These are phyloP conservation scores for Cryptus armator DNA, from an alignment of 2,888 invertebrate genomes.

Conservation along the genomic window DNA sequence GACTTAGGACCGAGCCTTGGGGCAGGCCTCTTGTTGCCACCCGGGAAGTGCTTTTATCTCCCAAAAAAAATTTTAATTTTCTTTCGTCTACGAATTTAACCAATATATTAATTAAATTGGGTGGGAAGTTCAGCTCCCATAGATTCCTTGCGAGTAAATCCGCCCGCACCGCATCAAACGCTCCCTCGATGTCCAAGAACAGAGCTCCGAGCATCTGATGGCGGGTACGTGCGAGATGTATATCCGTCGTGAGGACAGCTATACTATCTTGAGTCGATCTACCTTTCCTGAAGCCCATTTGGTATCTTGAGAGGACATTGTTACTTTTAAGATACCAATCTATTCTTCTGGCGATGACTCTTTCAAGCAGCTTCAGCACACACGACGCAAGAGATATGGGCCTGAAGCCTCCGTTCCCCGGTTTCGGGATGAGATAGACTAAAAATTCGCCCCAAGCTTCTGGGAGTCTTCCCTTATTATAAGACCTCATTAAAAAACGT, in stretches of 20 bases:
- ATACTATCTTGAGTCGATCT: constrained; percentile 38
- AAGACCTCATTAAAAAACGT: background rate
- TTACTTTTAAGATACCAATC: constrained; percentile 23
- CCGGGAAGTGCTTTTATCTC: background rate
- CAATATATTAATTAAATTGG: background rate
- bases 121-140: constrained; percentile 2
- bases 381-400: constrained; percentile 33
- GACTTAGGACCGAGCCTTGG: no score
- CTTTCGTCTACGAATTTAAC: background rate
- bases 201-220: constrained; percentile 2
- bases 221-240: background rate
- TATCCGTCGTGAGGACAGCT: constrained; percentile 19
- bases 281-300: constrained; percentile 39
- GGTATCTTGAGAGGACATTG: background rate
- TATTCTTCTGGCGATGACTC: constrained; percentile 22
- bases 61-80: background rate
- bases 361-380: constrained; percentile 20
- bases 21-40: no score
- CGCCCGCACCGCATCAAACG: constrained; percentile 41
- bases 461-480: background rate
- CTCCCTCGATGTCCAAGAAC: constrained; percentile 50
- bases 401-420: background rate
- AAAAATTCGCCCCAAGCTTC: background rate
- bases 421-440: background rate
- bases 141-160: background rate